Evolutionary conservation across 2,113 vertebrate genomes (phyloP), one percentile per base, ranked within the genome.

Genomic region (Oophaga pumilio): DNA sequence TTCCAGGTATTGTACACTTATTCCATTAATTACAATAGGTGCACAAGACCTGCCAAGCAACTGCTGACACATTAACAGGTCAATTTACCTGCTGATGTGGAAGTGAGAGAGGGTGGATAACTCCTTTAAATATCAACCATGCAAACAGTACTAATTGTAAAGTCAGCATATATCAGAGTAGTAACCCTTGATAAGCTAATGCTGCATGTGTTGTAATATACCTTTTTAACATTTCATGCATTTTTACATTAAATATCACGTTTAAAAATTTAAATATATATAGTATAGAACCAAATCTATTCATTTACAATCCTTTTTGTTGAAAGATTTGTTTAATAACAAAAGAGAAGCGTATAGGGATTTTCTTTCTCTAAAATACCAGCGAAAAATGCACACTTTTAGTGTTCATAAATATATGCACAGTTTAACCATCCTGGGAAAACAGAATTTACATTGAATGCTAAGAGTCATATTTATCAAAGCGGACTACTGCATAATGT

Each of bases 391-490:
- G 60, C 20, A 82, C 2, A 60, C 59, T 33, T 81, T 81, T 66
- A 82, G 64, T 62, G 22, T 28, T 79, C 28, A 64, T 49, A 66
- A 66, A 66, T 82, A 12, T 79, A 79, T 79, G 11, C 82, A 73
- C 49, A 73, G 6, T 20, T 84, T 57, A 28, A 57, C 17, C n/a
- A 56, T 56, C 60, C 10, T n/a, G 33, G 28, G 60, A 82, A 66
- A 62, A 49, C 69, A 73, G 26, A 64, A 64, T 52, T 73, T 66
- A 43, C 82, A 73, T 84, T 73, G 15, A 53, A 84, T 53, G 71
- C 24, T 33, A 73, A 20, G n/a, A n/a, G 28, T 11, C 14, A 50
- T 71, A 84, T 84, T 84, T 71, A 84, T 73, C 66, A 84, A 71
- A 26, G 18, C 26, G 4, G 49, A 15, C 33, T 43, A 53, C 57